phyloP scores from a whole-genome alignment of 2,797 vertebrate genomes.

The Buphagus erythrorhynchus region DNA sequence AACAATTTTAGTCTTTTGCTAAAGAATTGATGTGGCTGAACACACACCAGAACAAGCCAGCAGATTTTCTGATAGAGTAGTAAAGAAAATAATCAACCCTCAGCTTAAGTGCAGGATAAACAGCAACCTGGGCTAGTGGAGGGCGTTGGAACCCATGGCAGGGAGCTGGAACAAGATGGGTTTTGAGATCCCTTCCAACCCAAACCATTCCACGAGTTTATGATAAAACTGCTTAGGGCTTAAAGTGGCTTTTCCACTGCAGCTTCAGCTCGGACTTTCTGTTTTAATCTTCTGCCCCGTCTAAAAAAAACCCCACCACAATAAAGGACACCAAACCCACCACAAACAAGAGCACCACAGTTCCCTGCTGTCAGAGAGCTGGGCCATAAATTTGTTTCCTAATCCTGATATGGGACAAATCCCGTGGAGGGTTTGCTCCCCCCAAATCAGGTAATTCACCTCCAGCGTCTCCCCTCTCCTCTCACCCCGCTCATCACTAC shows the following conservation, averaged over 20 bases:
- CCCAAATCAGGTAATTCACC: not conserved
- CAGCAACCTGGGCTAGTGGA: not conserved
- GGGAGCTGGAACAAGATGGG: not conserved
- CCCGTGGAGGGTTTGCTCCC: rapidly evolving
- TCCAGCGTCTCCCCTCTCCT: not conserved
- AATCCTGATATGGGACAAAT: rapidly evolving
- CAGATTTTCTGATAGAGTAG: slow-evolving; percentile 55
- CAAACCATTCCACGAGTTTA: not conserved
- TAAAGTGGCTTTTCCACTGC: not conserved
- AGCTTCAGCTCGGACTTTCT: not conserved
- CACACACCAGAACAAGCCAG: slow-evolving; percentile 40
- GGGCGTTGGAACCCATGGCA: not conserved
- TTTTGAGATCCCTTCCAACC: not conserved
- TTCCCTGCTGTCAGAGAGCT: rapidly evolving
- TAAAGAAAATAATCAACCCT: slow-evolving; percentile 59
- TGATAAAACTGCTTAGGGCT: not conserved
- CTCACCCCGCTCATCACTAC: rapidly evolving
- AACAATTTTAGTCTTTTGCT: slow-evolving; percentile 61
- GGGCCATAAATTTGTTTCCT: not conserved
- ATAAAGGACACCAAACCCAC: not conserved
- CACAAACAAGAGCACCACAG: rapidly evolving
- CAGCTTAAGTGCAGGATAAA: slow-evolving; percentile 61
- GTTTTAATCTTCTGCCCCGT: not conserved
- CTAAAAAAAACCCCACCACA: not conserved
- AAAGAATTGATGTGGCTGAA: slow-evolving; percentile 13